phyloP scores from a whole-genome alignment of 2,888 invertebrate species.

The Tromatobia lineatoria region DNA sequence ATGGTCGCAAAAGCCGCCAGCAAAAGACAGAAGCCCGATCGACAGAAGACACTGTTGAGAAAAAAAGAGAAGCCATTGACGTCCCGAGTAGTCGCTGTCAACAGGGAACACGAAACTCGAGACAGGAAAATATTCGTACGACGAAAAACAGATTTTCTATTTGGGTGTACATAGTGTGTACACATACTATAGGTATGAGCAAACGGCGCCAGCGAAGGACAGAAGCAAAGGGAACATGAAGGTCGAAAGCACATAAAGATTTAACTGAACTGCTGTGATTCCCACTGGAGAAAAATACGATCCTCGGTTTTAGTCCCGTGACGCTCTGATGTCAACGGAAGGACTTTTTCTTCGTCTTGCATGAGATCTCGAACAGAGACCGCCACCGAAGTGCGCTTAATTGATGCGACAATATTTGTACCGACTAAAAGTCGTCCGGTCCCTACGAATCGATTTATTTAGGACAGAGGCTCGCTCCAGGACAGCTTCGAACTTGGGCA shows the following conservation, averaged over 20 bases:
- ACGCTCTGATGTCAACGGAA: slow-evolving; percentile 59
- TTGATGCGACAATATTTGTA: slow-evolving; percentile 84
- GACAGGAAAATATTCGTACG: slow-evolving; percentile 67
- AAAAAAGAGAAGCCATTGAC: slow-evolving; percentile 64
- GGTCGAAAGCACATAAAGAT: slow-evolving; percentile 24
- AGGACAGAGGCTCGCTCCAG: slow-evolving; percentile 63
- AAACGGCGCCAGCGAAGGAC: slow-evolving; percentile 65
- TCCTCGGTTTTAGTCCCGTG: slow-evolving; percentile 8
- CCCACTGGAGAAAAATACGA: slow-evolving; percentile 28
- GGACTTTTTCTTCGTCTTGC: slow-evolving; percentile 48
- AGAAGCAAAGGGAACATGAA: slow-evolving; percentile 64
- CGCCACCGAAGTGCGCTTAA: slow-evolving; percentile 74
- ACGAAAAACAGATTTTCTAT: slow-evolving; percentile 79
- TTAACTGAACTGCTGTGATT: not conserved
- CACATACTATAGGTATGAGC: slow-evolving; percentile 60
- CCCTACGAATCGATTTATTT: slow-evolving; percentile 77
- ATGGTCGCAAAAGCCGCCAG: slow-evolving; percentile 36
- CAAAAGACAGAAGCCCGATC: slow-evolving; percentile 71
- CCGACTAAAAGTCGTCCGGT: slow-evolving; percentile 77
- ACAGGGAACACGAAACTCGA: slow-evolving; percentile 74
- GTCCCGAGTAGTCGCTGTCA: slow-evolving; percentile 40
- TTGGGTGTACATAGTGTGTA: slow-evolving; percentile 57
- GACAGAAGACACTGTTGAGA: slow-evolving; percentile 66
- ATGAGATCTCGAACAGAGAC: slow-evolving; percentile 46
- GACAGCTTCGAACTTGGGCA: slow-evolving; percentile 29